phyloP scores from a whole-genome alignment of 1,140 invertebrate genomes.

The Atopsyche davidsoni region DNA sequence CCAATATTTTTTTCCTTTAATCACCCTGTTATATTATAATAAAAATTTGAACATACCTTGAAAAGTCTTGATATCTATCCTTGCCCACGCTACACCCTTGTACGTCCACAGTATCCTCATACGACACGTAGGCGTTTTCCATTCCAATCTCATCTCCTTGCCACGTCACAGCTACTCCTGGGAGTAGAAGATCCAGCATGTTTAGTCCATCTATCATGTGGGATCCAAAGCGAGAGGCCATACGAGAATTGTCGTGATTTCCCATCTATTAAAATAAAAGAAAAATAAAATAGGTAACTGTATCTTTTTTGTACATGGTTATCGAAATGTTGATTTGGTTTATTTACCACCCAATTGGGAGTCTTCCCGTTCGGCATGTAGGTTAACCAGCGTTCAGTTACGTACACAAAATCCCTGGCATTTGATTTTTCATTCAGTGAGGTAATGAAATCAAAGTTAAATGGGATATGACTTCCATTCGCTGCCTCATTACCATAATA shows the following conservation, averaged over 20 bases:
- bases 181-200: conserved; percentile 58
- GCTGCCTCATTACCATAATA: conserved; percentile 50
- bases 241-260: conserved; percentile 64
- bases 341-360: conserved; percentile 55
- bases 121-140: conserved; percentile 53
- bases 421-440: conserved; percentile 36
- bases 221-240: conserved; percentile 56
- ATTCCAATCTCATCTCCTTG: conserved; percentile 73
- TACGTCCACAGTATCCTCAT: conserved; percentile 46
- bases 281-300: conserved; percentile 5
- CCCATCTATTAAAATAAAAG: conserved; percentile 47
- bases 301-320: neutral
- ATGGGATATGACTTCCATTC: conserved; percentile 57
- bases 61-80: conserved; percentile 22
- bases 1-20: neutral
- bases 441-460: conserved; percentile 63
- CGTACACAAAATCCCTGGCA: conserved; percentile 36
- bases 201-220: conserved; percentile 60
- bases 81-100: conserved; percentile 43
- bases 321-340: too few relatives aligned
- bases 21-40: neutral
- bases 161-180: conserved; percentile 63
- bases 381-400: conserved; percentile 51
- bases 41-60: conserved; percentile 32
- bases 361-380: conserved; percentile 43